Evolutionary conservation across 2,797 vertebrate genomes (phyloP), one percentile per base, ranked within the genome.

Genomic region (Falco rusticolus): DNA sequence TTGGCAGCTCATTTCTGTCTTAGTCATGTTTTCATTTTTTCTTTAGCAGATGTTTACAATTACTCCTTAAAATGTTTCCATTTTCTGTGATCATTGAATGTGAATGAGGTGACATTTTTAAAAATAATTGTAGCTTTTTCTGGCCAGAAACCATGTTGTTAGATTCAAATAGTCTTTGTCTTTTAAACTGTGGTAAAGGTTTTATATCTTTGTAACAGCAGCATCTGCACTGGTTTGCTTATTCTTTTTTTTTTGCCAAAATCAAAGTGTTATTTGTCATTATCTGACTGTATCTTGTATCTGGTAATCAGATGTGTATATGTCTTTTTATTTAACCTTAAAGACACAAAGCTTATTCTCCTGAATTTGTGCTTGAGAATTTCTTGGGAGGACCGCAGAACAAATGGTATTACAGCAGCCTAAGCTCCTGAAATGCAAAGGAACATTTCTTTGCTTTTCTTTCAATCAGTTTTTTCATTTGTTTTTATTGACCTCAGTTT

Each of bases 31-130:
- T 95, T 94, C 5, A 0, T 21, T 93, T 94, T 91, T 94, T 53
- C 87, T 93, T 64, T 87, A 87, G 71, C 95, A 97, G 93, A 96
- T 95, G 95, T 96, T 96, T 96, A 96, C 88, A 96, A 96, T 96
- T 96, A 96, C 71, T 94, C 53, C 84, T 85, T 89, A 95, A 95
- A 94, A 95, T 92, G 81, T 94, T 97, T 95, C 94, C 91, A 94
- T 94, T 97, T 96, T 96, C 94, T 95, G 86, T 94, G 84, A 96
- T 94, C 94, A 96, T 5, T 92, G 91, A 96, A 92, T 94, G 88
- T 54, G 93, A 95, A 95, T 92, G 94, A 95, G 94, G 96, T 96
- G 94, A 95, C 86, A 87, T 95, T 96, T 95, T 96, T 61, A 59
- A 94, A 97, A 94, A 96, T 94, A 95, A 96, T 90, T 84, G 85